These are phyloP conservation scores for Girardinus metallicus DNA, from an alignment of 2,797 vertebrate species.

Conservation along the genomic window DNA sequence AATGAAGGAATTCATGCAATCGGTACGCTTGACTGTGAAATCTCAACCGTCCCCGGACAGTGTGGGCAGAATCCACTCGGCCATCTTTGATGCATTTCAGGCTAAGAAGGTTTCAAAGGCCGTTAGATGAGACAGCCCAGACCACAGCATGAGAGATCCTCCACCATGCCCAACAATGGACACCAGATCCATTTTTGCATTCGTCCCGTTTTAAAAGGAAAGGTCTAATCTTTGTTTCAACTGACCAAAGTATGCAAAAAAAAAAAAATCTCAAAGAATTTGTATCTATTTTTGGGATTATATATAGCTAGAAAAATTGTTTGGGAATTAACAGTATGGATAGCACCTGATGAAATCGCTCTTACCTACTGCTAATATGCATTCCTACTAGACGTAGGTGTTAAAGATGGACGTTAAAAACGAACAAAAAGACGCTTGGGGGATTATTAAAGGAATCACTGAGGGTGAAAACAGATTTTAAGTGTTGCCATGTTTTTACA, in stretches of 20 bases:
- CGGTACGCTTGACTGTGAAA: too few species aligned
- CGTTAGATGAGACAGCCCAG: background rate
- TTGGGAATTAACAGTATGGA: background rate
- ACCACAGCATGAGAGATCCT: background rate
- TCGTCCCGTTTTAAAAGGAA: background rate
- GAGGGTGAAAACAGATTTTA: background rate
- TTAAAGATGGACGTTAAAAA: background rate
- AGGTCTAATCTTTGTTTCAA: background rate
- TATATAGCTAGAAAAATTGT: background rate
- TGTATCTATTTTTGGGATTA: background rate
- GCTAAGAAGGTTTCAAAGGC: background rate
- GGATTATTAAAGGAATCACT: background rate
- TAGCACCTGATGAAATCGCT: background rate
- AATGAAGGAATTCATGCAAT: too few species aligned
- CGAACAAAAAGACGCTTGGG: background rate
- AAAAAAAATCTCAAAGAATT: background rate
- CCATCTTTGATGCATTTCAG: background rate
- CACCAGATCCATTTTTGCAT: too few species aligned
- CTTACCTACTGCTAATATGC: background rate
- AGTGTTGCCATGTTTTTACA: background rate
- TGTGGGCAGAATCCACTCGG: too few species aligned
- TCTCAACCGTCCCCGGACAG: too few species aligned
- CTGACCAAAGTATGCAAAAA: background rate
- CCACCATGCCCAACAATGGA: too few species aligned
- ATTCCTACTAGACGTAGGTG: background rate